Evolutionary conservation across 92 coral and sea anemone genomes (phyloP).

Genomic region (Isaurus tuberculatus): DNA sequence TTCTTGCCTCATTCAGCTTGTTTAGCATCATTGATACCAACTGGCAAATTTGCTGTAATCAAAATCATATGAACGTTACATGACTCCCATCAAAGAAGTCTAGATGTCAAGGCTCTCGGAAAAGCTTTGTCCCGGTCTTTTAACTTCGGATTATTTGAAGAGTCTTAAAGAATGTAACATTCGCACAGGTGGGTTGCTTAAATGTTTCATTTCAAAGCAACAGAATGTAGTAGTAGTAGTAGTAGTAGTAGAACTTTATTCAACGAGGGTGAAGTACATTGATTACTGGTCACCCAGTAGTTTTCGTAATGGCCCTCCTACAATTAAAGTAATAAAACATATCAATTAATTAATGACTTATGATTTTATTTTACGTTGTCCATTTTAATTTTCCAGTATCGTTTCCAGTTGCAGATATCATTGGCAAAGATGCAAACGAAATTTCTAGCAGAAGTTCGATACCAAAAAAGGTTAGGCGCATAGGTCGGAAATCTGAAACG

Average conservation of each 20-base stretch:
- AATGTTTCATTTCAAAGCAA: not conserved
- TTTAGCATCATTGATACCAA: too few species aligned
- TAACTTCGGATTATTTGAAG: constrained; percentile 17
- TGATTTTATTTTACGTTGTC: too few species aligned
- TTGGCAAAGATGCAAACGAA: constrained; percentile 35
- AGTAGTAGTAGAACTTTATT: not conserved
- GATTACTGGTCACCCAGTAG: too few species aligned
- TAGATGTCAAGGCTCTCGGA: constrained; percentile 32
- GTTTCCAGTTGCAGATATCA: constrained; percentile 23
- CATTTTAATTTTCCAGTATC: not conserved
- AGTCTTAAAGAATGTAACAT: constrained; percentile 19
- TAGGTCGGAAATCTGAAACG: not conserved
- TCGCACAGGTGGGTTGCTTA: constrained; percentile 16
- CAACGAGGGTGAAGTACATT: too few species aligned
- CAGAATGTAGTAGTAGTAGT: not conserved
- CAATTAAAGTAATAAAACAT: too few species aligned
- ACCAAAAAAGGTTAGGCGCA: constrained; percentile 3
- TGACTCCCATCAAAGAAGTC: too few species aligned
- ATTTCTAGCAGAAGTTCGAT: constrained; percentile 10
- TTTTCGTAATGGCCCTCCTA: too few species aligned
- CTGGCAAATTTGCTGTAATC: not conserved
- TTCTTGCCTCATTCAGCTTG: too few species aligned
- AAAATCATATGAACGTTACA: not conserved
- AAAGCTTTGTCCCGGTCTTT: constrained; percentile 34
- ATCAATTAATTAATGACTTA: not conserved